Conservation (phyloP, 1,140 invertebrate genomes). For the Sarcophaga bullata region DNA sequence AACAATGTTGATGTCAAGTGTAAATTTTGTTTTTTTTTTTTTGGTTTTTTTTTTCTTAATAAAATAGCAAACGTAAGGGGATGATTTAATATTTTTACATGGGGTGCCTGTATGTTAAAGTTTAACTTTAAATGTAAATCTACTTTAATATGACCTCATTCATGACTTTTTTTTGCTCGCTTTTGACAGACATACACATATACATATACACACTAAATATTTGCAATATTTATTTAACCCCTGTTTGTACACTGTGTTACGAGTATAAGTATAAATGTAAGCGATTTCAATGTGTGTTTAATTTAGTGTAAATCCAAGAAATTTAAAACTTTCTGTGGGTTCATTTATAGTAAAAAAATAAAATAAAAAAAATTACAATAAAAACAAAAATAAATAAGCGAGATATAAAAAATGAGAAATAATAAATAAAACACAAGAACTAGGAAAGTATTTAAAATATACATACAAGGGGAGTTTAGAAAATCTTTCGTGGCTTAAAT, state of each 20-base stretch:
- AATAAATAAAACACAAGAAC: neutral
- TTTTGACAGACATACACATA: neutral
- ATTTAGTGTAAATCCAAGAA: conserved; percentile 40
- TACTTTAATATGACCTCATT: conserved; percentile 38
- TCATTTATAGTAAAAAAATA: neutral
- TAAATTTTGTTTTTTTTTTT: neutral
- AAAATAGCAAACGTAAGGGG: neutral
- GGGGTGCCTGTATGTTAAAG: neutral
- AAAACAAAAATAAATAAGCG: neutral
- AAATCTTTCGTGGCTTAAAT: no score
- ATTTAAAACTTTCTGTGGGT: conserved; percentile 37
- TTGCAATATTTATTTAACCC: conserved; percentile 8
- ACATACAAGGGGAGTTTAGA: neutral
- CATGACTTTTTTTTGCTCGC: conserved; percentile 19
- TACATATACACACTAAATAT: neutral
- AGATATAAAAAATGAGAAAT: neutral
- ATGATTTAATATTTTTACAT: neutral
- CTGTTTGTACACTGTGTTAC: neutral
- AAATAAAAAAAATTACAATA: neutral
- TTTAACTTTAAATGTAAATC: conserved; percentile 25
- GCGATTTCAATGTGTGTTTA: conserved; percentile 30
- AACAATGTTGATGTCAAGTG: conserved; percentile 14
- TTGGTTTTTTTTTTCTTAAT: no score
- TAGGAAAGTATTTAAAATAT: neutral
- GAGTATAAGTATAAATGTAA: conserved; percentile 7